Evolutionary conservation across 2,113 vertebrate species (phyloP), one percentile per base, ranked within the genome.

Genomic region (Hystrix cristata): DNA sequence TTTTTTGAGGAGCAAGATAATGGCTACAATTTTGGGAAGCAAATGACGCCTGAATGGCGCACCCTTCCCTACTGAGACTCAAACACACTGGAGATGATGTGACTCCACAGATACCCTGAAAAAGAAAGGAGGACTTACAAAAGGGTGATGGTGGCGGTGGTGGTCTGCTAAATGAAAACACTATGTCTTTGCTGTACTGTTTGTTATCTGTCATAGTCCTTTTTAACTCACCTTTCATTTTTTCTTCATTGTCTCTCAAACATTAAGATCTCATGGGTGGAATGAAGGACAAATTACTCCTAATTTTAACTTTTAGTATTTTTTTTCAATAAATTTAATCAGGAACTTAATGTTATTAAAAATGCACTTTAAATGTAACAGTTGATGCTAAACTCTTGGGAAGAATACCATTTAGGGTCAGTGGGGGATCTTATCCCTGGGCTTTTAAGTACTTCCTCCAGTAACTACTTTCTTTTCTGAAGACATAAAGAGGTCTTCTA

Each of bases 291-390:
- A n/a, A 74, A 21, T 51, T 90, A 29, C 6, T 29, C 27, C 34
- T 34, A 79, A 87, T 82, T 85, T 82, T 79, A 76, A 43, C 51
- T 80, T 84, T 83, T 60, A 71, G 85, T 34, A 23, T 69, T 64
- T 83, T 48, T 69, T 69, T 64, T 87, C n/a, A 93, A 48, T 60
- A 65, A 21, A 55, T 51, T 82, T 86, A 74, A 82, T 79, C 43
- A 60, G 69, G 12, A 64, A 87, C 29, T 87, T 80, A 79, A 80
- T 87, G 43, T 43, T 74, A 93, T 67, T 87, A 59, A 87, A 90
- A 82, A 76, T 72, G 76, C 81, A 88, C 72, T 51, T 19, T 25
- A 51, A 88, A 51, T 57, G 2, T 62, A 95, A 91, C 38, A 71
- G 51, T 64, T 43, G 46, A 59, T 51, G n/a, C 21, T 84, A 71